phyloP scores from a whole-genome alignment of 2,888 invertebrate species.

The Ptychoptera contaminata region DNA sequence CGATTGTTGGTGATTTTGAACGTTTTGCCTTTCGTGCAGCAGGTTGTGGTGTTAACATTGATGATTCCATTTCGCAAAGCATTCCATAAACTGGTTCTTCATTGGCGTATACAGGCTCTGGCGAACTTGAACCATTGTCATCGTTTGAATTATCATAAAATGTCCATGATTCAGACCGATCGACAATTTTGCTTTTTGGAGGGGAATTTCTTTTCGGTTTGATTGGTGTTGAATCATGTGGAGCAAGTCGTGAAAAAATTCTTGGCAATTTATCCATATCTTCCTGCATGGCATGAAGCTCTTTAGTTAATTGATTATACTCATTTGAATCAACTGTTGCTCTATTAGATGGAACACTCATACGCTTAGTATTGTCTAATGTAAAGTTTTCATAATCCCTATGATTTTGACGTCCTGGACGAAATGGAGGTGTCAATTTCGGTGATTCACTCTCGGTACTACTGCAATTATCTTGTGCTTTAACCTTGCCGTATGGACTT shows the following conservation, averaged over 20 bases:
- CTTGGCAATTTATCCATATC: neutral
- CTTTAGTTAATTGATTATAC: conserved; percentile 17
- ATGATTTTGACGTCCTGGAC: conserved; percentile 21
- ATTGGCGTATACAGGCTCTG: conserved; percentile 28
- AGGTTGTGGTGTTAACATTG: neutral
- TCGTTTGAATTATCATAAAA: conserved; percentile 19
- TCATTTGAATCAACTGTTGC: conserved; percentile 22
- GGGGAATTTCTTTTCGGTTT: neutral
- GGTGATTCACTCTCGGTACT: neutral
- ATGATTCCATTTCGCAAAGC: conserved; percentile 24
- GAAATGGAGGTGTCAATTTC: conserved; percentile 17
- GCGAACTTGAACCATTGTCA: conserved; percentile 13
- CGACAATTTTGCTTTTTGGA: conserved; percentile 14
- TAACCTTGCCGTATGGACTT: conserved; percentile 18
- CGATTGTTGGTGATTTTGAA: neutral
- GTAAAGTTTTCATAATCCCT: conserved; percentile 24
- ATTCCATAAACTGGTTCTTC: conserved; percentile 28
- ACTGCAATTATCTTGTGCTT: conserved; percentile 3
- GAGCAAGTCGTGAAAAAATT: conserved; percentile 5
- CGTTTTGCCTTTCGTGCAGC: neutral
- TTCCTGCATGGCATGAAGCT: conserved; percentile 15
- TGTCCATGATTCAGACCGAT: conserved; percentile 28
- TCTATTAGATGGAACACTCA: conserved; percentile 13
- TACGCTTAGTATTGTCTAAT: conserved; percentile 14
- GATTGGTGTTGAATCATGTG: conserved; percentile 13